Conservation (phyloP, 2,888 invertebrate species). For the Hartigia nigra region DNA sequence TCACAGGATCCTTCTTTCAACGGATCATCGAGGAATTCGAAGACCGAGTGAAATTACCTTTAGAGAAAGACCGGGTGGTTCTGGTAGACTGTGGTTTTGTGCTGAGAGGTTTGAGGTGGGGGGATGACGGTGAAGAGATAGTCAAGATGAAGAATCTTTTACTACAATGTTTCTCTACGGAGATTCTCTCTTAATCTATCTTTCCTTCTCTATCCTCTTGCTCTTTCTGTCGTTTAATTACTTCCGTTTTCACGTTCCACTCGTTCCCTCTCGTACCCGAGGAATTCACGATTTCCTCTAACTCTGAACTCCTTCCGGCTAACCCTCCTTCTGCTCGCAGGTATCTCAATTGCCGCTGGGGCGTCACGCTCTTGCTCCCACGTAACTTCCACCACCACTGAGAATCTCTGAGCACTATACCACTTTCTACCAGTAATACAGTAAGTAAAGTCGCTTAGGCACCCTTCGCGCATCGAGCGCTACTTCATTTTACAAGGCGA, state of each 20-base stretch:
- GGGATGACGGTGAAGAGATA: background rate
- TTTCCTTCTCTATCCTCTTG: background rate
- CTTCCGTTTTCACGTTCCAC: background rate
- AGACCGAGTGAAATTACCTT: background rate
- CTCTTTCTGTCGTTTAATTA: background rate
- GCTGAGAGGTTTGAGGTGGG: too few species aligned
- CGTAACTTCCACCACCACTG: background rate
- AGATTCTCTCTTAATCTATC: background rate
- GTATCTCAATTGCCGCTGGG: background rate
- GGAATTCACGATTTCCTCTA: background rate
- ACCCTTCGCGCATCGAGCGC: background rate
- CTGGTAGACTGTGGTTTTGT: too few species aligned
- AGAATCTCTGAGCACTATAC: too few species aligned
- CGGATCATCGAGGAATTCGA: background rate
- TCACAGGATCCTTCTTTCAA: background rate
- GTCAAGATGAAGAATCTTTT: background rate
- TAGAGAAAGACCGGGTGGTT: background rate
- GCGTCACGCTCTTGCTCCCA: background rate
- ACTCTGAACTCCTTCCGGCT: background rate
- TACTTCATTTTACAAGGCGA: background rate
- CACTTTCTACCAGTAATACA: background rate
- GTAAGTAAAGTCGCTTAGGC: background rate
- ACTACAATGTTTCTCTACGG: background rate
- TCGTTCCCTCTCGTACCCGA: background rate
- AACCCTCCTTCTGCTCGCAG: background rate